Evolutionary conservation across 2,888 invertebrate species (phyloP), one percentile per base, ranked within the genome.

Genomic region (Synergus japonicus): DNA sequence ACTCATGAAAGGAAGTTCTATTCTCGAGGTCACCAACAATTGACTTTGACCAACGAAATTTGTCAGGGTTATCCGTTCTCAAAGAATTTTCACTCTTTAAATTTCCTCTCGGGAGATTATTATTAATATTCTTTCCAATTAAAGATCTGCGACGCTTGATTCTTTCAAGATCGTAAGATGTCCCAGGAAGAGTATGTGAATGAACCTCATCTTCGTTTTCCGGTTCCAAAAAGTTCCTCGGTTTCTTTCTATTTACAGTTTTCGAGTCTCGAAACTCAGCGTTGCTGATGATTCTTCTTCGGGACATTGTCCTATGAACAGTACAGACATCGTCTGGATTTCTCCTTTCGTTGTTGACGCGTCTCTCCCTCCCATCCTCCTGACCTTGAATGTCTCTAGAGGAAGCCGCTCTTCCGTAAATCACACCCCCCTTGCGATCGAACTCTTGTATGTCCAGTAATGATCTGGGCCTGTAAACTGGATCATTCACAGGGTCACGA

Each of bases 241-340:
- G 65, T 67, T 41, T 82, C 58, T 63, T 64, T 76, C 77, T 80
- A 43, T 18, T 84, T 76, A 80, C 77, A 66, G 78, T 83, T 60
- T 76, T 84, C 63, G 15, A 69, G 69, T 77, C 76, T 80, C 73
- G 84, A 41, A 82, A 65, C 46, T 84, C 86, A 15, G 83, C 88
- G 64, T 88, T 91, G 29, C 86, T 87, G 80, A 92, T 90, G 58
- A 92, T 92, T 69, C 90, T 85, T 13, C 86, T 87, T 2, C 92
- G 84, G 4, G 92, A 92, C 84, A 92, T 87, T 46, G 89, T 86
- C 29, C 87, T 85, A 78, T 84, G 85, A 44, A 86, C 86, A 37
- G 79, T 82, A 18, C 77, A 65, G 3, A 76, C 77, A 7, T 49
- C 49, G 18, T 80, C 82, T 76, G 80, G 18, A 64, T 76, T 83